A percentile compares a stretch with the other conserved stretches of the same genome.
These are phyloP conservation scores for Dicyrtomina minuta DNA, from an alignment of 2,888 invertebrate genomes.

Conservation along the genomic window DNA sequence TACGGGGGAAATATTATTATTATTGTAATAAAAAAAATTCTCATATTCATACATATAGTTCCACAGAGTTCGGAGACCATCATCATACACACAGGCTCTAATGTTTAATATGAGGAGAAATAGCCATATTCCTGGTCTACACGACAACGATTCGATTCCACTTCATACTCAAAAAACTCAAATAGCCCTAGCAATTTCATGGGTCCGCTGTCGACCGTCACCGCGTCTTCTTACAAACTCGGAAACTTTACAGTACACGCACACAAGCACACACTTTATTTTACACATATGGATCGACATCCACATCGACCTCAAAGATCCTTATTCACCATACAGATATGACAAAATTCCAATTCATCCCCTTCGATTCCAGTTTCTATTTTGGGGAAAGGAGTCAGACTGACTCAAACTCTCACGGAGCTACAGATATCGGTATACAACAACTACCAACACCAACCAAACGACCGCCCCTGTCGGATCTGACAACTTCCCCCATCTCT, in stretches of 20 bases:
- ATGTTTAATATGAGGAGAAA: no score
- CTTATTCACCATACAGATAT: neutral
- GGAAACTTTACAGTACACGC: neutral
- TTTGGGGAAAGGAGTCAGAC: no score
- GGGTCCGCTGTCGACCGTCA: no score
- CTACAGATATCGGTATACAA: no score
- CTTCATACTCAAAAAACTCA: no score
- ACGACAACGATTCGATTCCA: no score
- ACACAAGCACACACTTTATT: neutral
- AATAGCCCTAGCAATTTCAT: no score
- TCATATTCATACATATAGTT: neutral
- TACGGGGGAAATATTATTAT: no score
- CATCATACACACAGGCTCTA: no score
- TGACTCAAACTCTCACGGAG: no score
- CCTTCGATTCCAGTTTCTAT: neutral
- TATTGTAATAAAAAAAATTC: neutral
- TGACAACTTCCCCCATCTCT: slow-evolving; percentile 21
- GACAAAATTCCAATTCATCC: neutral
- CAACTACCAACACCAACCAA: no score
- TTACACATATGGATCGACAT: neutral
- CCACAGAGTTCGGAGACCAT: neutral
- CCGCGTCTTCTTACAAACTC: neutral
- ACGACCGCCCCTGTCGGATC: neutral
- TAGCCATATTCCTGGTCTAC: no score
- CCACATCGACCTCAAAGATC: neutral